A percentile compares a stretch with the other conserved stretches of the same genome.
Evolutionary conservation across 2,113 vertebrate genomes (phyloP).

Genomic region (Lagenorhynchus albirostris): DNA sequence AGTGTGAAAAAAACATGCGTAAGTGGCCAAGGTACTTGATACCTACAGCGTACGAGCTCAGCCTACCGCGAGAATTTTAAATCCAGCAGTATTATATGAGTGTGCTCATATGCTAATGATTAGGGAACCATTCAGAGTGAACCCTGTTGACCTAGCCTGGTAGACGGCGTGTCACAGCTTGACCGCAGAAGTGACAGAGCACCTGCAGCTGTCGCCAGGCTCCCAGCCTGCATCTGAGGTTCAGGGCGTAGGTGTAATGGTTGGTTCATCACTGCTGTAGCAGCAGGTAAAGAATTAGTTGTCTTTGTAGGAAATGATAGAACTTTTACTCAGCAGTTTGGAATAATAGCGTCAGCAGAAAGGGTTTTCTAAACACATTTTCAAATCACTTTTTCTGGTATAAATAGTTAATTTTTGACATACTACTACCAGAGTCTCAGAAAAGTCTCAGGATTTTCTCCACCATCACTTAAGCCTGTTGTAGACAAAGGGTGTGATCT

Average conservation of each 20-base stretch:
- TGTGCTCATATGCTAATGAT: accelerated
- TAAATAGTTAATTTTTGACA: not conserved
- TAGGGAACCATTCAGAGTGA: accelerated
- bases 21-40: not conserved
- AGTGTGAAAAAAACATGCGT: not conserved
- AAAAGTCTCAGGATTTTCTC: not conserved
- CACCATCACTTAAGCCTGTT: accelerated
- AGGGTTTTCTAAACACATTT: not conserved
- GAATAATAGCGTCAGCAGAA: accelerated
- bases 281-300: accelerated
- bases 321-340: accelerated
- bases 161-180: accelerated
- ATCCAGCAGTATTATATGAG: accelerated
- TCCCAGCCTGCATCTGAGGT: not conserved
- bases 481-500: not conserved
- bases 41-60: accelerated
- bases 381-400: no score
- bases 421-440: accelerated
- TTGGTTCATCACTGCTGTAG: accelerated
- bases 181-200: accelerated
- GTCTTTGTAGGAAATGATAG: accelerated
- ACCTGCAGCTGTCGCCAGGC: accelerated
- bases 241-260: accelerated
- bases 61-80: not conserved
- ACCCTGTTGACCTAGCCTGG: accelerated